Conservation (phyloP, 2,113 vertebrate species). For the Dipodomys stephensi region DNA sequence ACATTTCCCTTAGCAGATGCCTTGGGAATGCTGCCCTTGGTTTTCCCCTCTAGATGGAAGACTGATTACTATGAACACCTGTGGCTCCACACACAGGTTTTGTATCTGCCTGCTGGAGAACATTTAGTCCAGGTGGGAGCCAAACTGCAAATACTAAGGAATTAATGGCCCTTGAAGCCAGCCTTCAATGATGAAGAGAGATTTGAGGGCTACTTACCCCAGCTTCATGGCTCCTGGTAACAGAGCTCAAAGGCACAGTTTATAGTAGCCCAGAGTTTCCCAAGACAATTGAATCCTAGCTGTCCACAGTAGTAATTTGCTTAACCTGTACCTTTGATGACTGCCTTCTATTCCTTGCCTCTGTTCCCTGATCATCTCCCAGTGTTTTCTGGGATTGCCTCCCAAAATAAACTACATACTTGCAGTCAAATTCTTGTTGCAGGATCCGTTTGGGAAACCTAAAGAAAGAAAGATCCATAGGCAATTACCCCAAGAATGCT, state of each 20-base stretch:
- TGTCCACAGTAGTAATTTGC: background rate
- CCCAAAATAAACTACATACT: background rate
- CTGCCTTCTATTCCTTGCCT: slow-evolving; percentile 36
- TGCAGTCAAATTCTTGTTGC: background rate
- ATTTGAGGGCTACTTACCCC: background rate
- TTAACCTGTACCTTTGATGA: background rate
- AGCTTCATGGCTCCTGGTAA: background rate
- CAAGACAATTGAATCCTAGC: background rate
- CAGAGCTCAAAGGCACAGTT: background rate
- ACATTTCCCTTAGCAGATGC: background rate
- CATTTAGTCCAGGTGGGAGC: background rate
- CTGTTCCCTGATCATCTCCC: background rate
- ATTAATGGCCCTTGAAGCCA: background rate
- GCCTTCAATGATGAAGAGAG: background rate
- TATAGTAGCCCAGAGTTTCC: background rate
- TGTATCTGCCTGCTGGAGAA: background rate
- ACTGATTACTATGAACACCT: background rate
- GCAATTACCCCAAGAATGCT: background rate
- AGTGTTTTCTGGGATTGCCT: background rate
- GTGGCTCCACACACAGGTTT: background rate
- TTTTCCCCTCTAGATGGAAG: background rate
- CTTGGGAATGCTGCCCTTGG: background rate
- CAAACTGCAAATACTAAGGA: background rate
- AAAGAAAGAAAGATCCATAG: background rate
- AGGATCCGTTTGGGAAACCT: background rate